phyloP scores from a whole-genome alignment of 2,797 vertebrate species.

The Moxostoma hubbsi region DNA sequence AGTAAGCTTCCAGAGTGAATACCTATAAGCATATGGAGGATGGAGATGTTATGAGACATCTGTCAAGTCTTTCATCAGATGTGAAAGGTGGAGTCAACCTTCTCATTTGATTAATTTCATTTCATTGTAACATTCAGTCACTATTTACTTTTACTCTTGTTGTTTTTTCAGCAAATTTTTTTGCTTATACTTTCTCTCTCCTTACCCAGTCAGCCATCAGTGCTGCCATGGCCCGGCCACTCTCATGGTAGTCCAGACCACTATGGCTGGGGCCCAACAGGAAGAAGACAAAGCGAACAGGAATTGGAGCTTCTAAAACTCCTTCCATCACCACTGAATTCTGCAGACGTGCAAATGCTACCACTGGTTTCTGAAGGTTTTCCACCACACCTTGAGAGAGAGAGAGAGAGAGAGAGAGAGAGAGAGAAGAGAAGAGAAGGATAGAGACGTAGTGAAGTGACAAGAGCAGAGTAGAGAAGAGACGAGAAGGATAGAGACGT shows the following conservation, averaged over 20 bases:
- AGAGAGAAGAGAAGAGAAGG: no score
- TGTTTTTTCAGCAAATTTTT: no score
- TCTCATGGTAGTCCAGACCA: conserved; percentile 81
- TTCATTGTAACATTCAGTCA: background rate
- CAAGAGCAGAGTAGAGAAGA: background rate
- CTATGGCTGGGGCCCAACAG: conserved; percentile 82
- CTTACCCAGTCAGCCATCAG: conserved; percentile 93
- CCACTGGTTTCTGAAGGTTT: conserved; percentile 79
- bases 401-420: no score
- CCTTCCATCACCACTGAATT: conserved; percentile 81
- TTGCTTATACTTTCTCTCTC: background rate
- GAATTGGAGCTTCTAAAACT: conserved; percentile 73
- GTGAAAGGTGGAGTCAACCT: background rate
- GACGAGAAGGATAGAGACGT: no score
- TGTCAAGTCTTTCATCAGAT: no score
- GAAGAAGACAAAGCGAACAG: conserved; percentile 85
- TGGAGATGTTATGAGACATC: background rate
- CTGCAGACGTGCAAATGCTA: conserved; percentile 86
- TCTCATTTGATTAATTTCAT: background rate
- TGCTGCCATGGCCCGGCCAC: conserved; percentile 84
- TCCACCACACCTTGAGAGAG: conserved; percentile 75
- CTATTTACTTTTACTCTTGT: no score
- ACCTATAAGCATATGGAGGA: conserved; percentile 72
- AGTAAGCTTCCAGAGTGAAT: conserved; percentile 85
- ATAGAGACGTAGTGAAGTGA: background rate